phyloP scores from a whole-genome alignment of 2,113 vertebrate genomes.

The Ptychochromis oligacanthus region DNA sequence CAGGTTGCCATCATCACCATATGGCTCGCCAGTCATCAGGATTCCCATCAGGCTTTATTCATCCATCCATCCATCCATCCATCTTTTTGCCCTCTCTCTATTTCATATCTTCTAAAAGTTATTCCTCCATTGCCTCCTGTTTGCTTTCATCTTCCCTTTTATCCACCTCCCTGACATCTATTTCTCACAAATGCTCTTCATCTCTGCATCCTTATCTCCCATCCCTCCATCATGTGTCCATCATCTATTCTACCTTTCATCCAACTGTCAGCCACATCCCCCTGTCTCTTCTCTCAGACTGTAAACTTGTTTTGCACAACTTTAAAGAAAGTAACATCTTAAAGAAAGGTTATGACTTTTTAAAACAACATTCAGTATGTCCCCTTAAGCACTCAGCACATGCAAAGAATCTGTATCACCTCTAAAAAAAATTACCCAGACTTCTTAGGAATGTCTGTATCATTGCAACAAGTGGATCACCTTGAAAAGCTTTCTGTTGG shows the following conservation, averaged over 20 bases:
- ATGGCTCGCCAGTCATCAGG: conserved; percentile 26
- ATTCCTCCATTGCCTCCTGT: neutral
- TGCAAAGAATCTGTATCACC: neutral
- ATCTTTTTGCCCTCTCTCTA: neutral
- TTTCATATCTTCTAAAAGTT: neutral
- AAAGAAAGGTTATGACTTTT: conserved; percentile 1
- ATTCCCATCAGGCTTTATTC: conserved; percentile 12
- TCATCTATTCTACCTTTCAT: neutral
- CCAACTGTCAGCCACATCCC: neutral
- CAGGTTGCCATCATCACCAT: conserved; percentile 37
- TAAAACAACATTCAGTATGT: neutral
- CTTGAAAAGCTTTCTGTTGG: conserved; percentile 5
- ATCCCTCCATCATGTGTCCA: neutral
- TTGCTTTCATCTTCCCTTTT: neutral
- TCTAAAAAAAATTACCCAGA: neutral
- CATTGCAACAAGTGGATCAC: neutral
- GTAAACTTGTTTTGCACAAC: conserved; percentile 11
- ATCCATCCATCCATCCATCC: neutral
- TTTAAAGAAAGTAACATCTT: neutral
- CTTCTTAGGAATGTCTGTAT: neutral
- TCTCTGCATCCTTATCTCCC: neutral
- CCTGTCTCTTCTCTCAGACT: neutral
- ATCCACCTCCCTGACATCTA: neutral
- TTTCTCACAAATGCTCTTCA: conserved; percentile 10
- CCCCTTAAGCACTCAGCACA: neutral